phyloP scores from a whole-genome alignment of 2,888 invertebrate species.

The Sthenelais limicola region DNA sequence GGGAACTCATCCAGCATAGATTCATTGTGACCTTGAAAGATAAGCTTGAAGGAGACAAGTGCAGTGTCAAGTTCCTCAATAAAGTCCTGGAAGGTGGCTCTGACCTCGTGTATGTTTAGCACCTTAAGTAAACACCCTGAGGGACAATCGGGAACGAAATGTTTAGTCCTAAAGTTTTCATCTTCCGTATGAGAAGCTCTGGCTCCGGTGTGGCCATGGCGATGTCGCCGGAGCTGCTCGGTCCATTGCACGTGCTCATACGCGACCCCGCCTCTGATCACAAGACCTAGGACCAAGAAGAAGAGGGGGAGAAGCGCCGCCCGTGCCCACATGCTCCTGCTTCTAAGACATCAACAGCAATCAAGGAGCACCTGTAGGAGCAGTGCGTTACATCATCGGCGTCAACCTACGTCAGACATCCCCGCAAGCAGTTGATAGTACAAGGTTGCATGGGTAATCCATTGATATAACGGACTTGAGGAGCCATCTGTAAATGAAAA shows the following conservation, averaged over 20 bases:
- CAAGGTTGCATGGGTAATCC: too few species aligned
- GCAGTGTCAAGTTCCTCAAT: slow-evolving; percentile 45
- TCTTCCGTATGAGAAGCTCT: neutral
- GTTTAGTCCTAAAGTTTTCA: neutral
- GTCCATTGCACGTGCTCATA: slow-evolving; percentile 8
- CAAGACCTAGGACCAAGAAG: slow-evolving; percentile 28
- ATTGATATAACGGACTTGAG: too few species aligned
- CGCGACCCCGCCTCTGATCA: slow-evolving; percentile 17
- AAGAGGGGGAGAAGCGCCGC: too few species aligned
- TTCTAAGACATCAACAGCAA: slow-evolving; percentile 7
- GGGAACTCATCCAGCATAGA: slow-evolving; percentile 52
- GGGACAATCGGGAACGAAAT: slow-evolving; percentile 78
- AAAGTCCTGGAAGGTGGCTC: slow-evolving; percentile 44
- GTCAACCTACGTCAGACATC: too few species aligned
- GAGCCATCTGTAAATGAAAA: too few species aligned
- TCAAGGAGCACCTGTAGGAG: neutral
- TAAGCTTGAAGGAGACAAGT: slow-evolving; percentile 50
- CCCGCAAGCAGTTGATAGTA: too few species aligned
- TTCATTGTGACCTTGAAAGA: slow-evolving; percentile 45
- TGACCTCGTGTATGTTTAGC: slow-evolving; percentile 38
- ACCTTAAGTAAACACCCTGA: slow-evolving; percentile 40
- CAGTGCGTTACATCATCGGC: too few species aligned
- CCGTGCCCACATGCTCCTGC: slow-evolving; percentile 30
- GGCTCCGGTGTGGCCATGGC: neutral
- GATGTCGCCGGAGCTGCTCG: slow-evolving; percentile 16